Evolutionary conservation across 2,888 invertebrate genomes (phyloP).

Genomic region (Psococerastis gibbosa): DNA sequence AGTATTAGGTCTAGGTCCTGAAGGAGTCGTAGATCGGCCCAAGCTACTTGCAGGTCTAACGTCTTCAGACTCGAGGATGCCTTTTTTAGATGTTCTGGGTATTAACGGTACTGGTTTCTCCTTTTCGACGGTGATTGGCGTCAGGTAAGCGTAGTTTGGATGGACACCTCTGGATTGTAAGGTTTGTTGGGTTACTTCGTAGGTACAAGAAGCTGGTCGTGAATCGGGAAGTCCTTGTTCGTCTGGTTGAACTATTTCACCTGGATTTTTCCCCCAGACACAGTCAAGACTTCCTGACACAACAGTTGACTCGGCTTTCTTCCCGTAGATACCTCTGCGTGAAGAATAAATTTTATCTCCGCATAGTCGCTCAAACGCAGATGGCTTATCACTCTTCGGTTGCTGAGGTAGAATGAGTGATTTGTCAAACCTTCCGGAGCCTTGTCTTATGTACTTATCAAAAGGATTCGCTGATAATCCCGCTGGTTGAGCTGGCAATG

Average conservation of each 20-base stretch:
- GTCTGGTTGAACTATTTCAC: not conserved
- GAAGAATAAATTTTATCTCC: conserved; percentile 8
- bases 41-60: not conserved
- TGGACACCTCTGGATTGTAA: not conserved
- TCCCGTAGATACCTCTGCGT: conserved; percentile 7
- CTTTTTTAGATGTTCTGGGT: conserved; percentile 6
- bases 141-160: conserved; percentile 4
- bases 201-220: conserved; percentile 3
- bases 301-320: not conserved
- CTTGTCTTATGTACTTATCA: conserved; percentile 7
- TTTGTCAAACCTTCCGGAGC: conserved; percentile 8
- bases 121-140: not conserved
- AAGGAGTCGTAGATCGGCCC: not conserved
- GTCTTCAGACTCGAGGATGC: not conserved
- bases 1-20: not conserved
- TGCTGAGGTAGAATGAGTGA: conserved; percentile 7
- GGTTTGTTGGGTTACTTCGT: not conserved
- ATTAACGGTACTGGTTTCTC: not conserved
- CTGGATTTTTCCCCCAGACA: not conserved
- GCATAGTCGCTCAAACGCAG: conserved; percentile 6
- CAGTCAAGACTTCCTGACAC: conserved; percentile 8
- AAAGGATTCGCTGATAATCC: not conserved
- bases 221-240: not conserved
- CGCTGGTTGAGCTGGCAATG: conserved; percentile 2
- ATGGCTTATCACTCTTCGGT: conserved; percentile 7